Base-by-base conservation (phyloP, 2,797 vertebrate species). In the Trachops cirrhosus region DNA sequence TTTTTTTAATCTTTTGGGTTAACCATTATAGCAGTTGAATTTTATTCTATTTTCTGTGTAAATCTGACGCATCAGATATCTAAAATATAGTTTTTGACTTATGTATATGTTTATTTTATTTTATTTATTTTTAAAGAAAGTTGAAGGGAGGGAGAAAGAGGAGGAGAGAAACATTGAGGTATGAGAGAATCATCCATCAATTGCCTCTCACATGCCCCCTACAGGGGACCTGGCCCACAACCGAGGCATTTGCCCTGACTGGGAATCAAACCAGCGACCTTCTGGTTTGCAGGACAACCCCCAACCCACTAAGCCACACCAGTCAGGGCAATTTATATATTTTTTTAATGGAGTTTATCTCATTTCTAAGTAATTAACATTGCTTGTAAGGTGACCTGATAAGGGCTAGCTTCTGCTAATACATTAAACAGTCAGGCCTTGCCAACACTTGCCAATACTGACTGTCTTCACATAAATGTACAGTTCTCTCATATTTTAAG, bases 281-380 rank as follows among this genome's bases (percentile, higher is more conserved):
- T 32, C n/a, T 64, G 32, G 62, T 64, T 64, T 64, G 14, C 32
- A 16, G 62, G 32, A 64, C 14, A 16, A n/a, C 62, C 29, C 59
- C 29, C 15, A 32, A 64, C 62, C 29, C 62, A n/a, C 62, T 64
- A 32, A 64, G 62, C 62, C 62, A 16, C 62, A 64, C 62, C 29
- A 64, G 12, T 16, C 62, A 64, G 62, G 32, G 15, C 62, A 18
- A 50, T 91, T 41, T 88, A 26, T 75, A 6, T 74, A 5, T 92
- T 46, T 54, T 86, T 92, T 92, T 70, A 95, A 75, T 94, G 67
- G 16, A 57, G 91, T 83, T 41, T 79, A 78, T 85, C 73, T 96
- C 41, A 91, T 93, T 94, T 96, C 41, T 85, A 77, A 91, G 16
- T 75, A 92, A n/a, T 82, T 83, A 75, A 50, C 18, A 68, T 88